phyloP scores from a whole-genome alignment of 2,113 vertebrate species.

The Upupa epops region DNA sequence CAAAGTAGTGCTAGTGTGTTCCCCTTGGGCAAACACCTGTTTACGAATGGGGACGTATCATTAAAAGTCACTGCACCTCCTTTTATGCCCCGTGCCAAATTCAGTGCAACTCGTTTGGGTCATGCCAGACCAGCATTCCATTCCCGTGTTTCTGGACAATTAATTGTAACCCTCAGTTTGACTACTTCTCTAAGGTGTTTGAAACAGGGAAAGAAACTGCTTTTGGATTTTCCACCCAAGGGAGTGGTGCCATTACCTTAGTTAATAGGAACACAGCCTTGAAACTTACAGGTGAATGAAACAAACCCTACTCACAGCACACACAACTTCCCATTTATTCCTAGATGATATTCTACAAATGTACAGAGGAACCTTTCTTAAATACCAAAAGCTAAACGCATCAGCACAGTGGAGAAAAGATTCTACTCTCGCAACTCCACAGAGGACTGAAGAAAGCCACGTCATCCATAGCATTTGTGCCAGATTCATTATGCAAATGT shows the following conservation, averaged over 20 bases:
- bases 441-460: background rate
- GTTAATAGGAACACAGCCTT: background rate
- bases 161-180: constrained; percentile 59
- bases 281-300: background rate
- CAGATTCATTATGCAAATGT: background rate
- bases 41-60: constrained; percentile 58
- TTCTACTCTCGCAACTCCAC: background rate
- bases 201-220: background rate
- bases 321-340: background rate
- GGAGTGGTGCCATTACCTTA: background rate
- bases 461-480: background rate
- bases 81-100: constrained; percentile 60
- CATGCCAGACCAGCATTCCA: constrained; percentile 67
- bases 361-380: background rate
- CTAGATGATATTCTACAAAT: background rate
- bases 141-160: constrained; percentile 63
- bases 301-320: background rate
- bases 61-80: constrained; percentile 62
- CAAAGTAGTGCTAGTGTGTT: constrained; percentile 47
- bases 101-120: constrained; percentile 39
- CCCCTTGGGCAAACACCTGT: constrained; percentile 80
- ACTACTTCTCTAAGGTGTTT: constrained; percentile 49
- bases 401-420: background rate
- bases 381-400: background rate
- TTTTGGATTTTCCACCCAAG: constrained; percentile 14